Evolutionary conservation across 2,797 vertebrate species (phyloP), one percentile per base, ranked within the genome.

Genomic region (Dryobates pubescens): DNA sequence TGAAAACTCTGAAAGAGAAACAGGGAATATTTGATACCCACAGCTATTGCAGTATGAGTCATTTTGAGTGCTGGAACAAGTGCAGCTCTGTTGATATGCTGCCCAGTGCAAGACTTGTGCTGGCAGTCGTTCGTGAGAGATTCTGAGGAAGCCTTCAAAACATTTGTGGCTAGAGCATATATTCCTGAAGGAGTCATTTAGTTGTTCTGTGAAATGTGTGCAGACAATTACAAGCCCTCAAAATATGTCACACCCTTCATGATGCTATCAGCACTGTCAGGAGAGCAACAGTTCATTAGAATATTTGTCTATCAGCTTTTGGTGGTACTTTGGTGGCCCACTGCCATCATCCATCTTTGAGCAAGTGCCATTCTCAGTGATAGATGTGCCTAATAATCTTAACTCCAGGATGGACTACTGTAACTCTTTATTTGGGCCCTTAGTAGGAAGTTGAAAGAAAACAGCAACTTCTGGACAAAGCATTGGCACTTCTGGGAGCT

Each of bases 231-330:
- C 3, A 90, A 95, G 87, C 89, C 73, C 94, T 95, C 70, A 68
- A 83, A 95, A 90, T 47, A 53, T 93, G 94, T 95, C 85, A 70
- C 84, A 93, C 73, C 73, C 78, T 93, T 96, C 94, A 94, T 7
- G 19, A 73, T 89, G 87, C 90, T 84, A 75, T 94, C 92, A 96
- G 89, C 90, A 38, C 82, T 95, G 93, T 89, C 94, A 94, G 82
- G 85, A 91, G 92, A 95, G 83, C 91, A 94, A 82, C 87, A 74
- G 77, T 94, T 83, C 54, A 47, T 92, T 89, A 90, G 94, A 92
- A 88, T 95, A 92, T 94, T 95, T 95, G 92, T 93, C 95, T 96
- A 3, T 88, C 96, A 92, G 91, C 62, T 96, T 93, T 92, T 83
- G 67, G 65, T 94, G 84, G 79, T 63, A 53, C 84, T 93, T 83